phyloP scores from a whole-genome alignment of 2,888 invertebrate species.

The Ormyrus rosae region DNA sequence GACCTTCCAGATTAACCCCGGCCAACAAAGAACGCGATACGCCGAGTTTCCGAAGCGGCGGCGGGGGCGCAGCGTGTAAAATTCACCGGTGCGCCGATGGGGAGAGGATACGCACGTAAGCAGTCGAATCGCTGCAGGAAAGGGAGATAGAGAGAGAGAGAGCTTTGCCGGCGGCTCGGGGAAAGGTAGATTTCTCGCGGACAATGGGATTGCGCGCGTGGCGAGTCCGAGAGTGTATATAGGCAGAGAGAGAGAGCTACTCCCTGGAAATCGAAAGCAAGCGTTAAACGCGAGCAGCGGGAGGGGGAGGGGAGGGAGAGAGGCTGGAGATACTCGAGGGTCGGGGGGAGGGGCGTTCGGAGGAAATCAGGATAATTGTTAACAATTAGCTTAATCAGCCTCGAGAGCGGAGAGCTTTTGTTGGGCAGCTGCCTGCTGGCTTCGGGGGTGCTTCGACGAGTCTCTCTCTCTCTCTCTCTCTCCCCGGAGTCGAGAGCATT shows the following conservation, averaged over 20 bases:
- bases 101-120: neutral
- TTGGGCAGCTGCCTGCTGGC: neutral
- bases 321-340: conserved; percentile 22
- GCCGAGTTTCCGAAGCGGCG: neutral
- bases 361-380: conserved; percentile 75
- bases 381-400: conserved; percentile 75
- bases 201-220: conserved; percentile 34
- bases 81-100: too few species aligned
- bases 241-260: too few species aligned
- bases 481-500: conserved; percentile 10
- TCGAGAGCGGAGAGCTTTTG: conserved; percentile 60
- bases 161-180: neutral
- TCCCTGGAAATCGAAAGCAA: conserved; percentile 67
- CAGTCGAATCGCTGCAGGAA: neutral
- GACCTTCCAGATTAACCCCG: too few species aligned
- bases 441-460: too few species aligned
- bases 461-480: too few species aligned
- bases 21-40: conserved; percentile 14
- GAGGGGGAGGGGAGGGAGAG: conserved; percentile 54
- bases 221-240: neutral
- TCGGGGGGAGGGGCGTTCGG: neutral
- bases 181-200: conserved; percentile 8
- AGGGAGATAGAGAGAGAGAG: neutral
- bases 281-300: conserved; percentile 45
- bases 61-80: neutral